These are phyloP conservation scores for Knipowitschia caucasica DNA, from an alignment of 2,797 vertebrate genomes.

Conservation along the genomic window DNA sequence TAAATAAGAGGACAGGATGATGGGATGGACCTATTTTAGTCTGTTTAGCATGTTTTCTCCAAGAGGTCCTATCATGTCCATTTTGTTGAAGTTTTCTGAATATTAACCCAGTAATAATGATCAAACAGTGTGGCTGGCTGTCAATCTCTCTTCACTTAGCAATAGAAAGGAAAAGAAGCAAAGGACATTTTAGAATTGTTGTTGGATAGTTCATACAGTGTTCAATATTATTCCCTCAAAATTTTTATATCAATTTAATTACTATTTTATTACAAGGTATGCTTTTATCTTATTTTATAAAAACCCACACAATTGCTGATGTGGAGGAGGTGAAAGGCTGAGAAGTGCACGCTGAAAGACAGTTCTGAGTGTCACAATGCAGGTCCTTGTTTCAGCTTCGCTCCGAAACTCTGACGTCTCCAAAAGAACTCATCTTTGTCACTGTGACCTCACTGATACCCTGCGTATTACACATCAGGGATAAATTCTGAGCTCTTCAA, in stretches of 20 bases:
- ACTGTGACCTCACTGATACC: constrained; percentile 71
- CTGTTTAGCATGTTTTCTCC: neutral
- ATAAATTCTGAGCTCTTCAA: constrained; percentile 3
- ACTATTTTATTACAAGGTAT: neutral
- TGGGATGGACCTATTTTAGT: neutral
- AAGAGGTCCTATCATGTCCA: neutral
- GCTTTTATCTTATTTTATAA: constrained; percentile 14
- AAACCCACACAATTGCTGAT: neutral
- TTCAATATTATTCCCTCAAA: constrained; percentile 16
- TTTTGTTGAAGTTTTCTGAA: constrained; percentile 25
- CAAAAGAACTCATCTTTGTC: constrained; percentile 42
- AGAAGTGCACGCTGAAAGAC: constrained; percentile 71
- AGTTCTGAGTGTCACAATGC: constrained; percentile 58
- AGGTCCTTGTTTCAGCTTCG: constrained; percentile 64
- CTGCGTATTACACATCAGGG: constrained; percentile 10
- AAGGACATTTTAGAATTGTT: constrained; percentile 22
- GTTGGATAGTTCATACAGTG: constrained; percentile 21
- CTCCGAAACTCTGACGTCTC: constrained; percentile 68
- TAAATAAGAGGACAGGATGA: constrained; percentile 32
- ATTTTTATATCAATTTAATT: neutral
- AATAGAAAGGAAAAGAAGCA: constrained; percentile 42
- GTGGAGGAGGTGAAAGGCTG: constrained; percentile 31
- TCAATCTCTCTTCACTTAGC: constrained; percentile 73
- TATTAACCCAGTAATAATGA: constrained; percentile 58
- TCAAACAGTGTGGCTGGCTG: constrained; percentile 32